phyloP scores from a whole-genome alignment of 2,888 invertebrate genomes.

The Tyria jacobaeae region DNA sequence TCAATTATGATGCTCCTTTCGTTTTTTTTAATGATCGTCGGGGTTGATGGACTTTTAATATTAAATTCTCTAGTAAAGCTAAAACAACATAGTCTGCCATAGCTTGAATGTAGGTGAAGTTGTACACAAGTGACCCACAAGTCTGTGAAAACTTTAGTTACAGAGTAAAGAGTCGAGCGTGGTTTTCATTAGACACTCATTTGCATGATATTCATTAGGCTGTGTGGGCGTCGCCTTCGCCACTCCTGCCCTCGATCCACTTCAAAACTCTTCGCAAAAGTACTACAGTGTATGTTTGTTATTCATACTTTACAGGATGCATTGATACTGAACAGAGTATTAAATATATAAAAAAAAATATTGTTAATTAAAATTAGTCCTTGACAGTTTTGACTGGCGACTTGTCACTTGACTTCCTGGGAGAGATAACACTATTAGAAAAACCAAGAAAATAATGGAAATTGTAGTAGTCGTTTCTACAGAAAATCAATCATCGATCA shows the following conservation, averaged over 20 bases:
- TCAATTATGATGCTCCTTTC: too few species aligned
- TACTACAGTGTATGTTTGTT: conserved; percentile 39
- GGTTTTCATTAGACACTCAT: conserved; percentile 79
- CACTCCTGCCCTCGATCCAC: conserved; percentile 38
- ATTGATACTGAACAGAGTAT: neutral
- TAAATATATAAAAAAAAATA: conserved; percentile 2
- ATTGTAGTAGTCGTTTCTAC: too few species aligned
- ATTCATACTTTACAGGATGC: conserved; percentile 20
- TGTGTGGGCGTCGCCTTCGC: conserved; percentile 53
- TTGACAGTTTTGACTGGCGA: too few species aligned
- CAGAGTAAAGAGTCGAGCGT: conserved; percentile 59
- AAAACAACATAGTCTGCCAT: neutral
- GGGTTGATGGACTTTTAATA: too few species aligned
- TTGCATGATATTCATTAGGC: conserved; percentile 83
- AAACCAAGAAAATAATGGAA: too few species aligned
- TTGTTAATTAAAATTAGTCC: too few species aligned
- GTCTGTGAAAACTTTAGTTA: conserved; percentile 57
- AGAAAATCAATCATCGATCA: too few species aligned
- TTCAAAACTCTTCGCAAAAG: conserved; percentile 42
- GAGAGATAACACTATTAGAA: too few species aligned
- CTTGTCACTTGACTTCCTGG: too few species aligned
- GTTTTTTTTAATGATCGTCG: too few species aligned
- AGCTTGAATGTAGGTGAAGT: conserved; percentile 27
- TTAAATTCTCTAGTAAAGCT: too few species aligned
- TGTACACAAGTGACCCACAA: conserved; percentile 34